Conservation (phyloP, 2,888 invertebrate genomes). For the Epinotia ramella region DNA sequence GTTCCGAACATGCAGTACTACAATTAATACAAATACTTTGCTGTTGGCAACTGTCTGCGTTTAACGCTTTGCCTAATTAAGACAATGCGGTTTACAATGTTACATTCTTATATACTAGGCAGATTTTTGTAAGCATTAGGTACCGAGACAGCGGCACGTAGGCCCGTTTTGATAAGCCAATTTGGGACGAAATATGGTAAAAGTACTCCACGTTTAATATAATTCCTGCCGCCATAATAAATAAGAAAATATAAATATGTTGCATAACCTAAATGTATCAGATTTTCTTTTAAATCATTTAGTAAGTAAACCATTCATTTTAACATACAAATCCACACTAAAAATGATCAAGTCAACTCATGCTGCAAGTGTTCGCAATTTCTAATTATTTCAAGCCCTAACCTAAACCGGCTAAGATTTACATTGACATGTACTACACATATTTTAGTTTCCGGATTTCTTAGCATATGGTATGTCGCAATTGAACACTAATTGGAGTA, state of each 20-base stretch:
- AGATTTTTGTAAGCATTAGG: not conserved
- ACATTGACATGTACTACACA: not conserved
- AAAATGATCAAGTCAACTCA: too few species aligned
- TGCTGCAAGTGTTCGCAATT: not conserved
- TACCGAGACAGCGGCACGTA: not conserved
- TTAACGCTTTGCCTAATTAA: conserved; percentile 13
- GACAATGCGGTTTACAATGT: conserved; percentile 11
- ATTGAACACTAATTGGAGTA: not conserved
- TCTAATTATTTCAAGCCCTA: not conserved
- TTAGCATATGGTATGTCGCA: not conserved
- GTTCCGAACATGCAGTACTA: conserved; percentile 23
- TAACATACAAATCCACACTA: too few species aligned
- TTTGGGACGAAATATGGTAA: not conserved
- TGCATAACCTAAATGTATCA: conserved; percentile 1
- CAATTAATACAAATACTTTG: conserved; percentile 20
- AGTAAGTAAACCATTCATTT: not conserved
- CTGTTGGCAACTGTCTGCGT: conserved; percentile 5
- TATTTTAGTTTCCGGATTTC: not conserved
- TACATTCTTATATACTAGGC: not conserved
- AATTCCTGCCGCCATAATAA: not conserved
- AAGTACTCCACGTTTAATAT: not conserved
- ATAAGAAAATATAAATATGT: not conserved
- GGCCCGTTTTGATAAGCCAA: not conserved
- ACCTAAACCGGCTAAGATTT: not conserved
- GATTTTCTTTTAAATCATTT: not conserved